phyloP scores from a whole-genome alignment of 2,888 invertebrate species.

The Laspeyria flexula region DNA sequence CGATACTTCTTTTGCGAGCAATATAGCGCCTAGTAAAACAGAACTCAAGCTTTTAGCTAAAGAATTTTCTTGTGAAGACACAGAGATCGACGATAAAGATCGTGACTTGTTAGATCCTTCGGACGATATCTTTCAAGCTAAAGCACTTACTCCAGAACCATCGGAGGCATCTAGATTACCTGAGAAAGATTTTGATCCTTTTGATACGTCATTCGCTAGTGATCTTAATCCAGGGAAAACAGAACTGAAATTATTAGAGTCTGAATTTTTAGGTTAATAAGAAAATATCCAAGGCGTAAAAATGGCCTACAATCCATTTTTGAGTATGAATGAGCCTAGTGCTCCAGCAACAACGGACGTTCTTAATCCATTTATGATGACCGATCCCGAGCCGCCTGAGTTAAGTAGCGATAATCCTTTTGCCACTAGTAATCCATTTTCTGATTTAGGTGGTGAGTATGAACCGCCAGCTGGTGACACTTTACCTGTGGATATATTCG shows the following conservation, averaged over 20 bases:
- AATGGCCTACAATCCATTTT: constrained; percentile 92
- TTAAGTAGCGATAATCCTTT: constrained; percentile 89
- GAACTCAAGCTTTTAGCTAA: constrained; percentile 92
- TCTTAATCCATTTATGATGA: constrained; percentile 90
- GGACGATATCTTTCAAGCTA: constrained; percentile 87
- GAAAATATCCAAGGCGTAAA: constrained; percentile 36
- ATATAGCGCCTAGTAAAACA: constrained; percentile 91
- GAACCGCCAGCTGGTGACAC: constrained; percentile 73
- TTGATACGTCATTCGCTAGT: constrained; percentile 93
- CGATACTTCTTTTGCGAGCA: constrained; percentile 93
- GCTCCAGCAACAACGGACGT: constrained; percentile 80
- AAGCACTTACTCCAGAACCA: constrained; percentile 90
- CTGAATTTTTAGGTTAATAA: constrained; percentile 85
- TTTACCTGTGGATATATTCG: constrained; percentile 76
- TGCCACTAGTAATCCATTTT: constrained; percentile 89
- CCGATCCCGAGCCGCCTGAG: constrained; percentile 66
- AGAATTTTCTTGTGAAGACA: constrained; percentile 88
- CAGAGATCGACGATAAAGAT: constrained; percentile 63
- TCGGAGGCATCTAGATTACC: constrained; percentile 57
- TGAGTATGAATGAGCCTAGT: constrained; percentile 89
- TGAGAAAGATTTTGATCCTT: constrained; percentile 89
- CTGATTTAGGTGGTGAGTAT: constrained; percentile 81
- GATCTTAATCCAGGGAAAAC: constrained; percentile 91
- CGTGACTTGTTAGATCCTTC: constrained; percentile 81
- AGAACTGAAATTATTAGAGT: constrained; percentile 92